phyloP scores from a whole-genome alignment of 2,888 invertebrate species.

The Caenorhabditis sp. region DNA sequence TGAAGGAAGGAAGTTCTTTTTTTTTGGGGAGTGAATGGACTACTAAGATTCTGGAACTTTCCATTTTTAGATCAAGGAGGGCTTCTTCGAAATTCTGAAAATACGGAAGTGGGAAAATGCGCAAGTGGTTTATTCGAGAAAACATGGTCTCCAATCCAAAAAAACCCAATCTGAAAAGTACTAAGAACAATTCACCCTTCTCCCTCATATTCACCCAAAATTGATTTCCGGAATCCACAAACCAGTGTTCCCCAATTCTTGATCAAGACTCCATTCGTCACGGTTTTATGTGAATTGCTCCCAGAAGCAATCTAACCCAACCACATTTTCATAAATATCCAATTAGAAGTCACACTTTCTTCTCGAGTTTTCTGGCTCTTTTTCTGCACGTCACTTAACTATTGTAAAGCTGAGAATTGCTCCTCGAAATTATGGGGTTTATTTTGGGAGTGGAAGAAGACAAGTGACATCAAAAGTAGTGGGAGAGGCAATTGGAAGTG shows the following conservation, averaged over 20 bases:
- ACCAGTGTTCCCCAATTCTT: background rate
- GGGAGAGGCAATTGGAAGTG: background rate
- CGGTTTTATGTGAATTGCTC: slow-evolving; percentile 1
- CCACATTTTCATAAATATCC: slow-evolving; percentile 30
- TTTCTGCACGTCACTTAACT: slow-evolving; percentile 10
- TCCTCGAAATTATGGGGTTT: slow-evolving; percentile 21
- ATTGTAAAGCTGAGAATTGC: background rate
- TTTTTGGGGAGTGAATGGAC: slow-evolving; percentile 1
- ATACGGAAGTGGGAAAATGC: too few relatives aligned
- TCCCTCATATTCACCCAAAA: background rate
- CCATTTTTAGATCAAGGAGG: slow-evolving; percentile 3
- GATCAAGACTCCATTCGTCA: background rate
- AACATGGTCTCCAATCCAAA: too few relatives aligned
- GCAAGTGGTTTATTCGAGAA: too few relatives aligned
- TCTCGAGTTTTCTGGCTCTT: background rate
- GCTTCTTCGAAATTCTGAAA: background rate
- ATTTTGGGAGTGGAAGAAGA: background rate
- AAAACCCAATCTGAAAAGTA: too few relatives aligned
- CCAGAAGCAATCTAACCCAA: slow-evolving; percentile 1
- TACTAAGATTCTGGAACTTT: slow-evolving; percentile 27
- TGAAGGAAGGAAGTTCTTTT: slow-evolving; percentile 5
- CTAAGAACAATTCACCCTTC: too few relatives aligned
- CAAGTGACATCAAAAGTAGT: slow-evolving; percentile 10
- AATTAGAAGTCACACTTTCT: slow-evolving; percentile 19
- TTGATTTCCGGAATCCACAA: background rate